Conservation (phyloP, 2,113 vertebrate species). For the Dromaius novaehollandiae region DNA sequence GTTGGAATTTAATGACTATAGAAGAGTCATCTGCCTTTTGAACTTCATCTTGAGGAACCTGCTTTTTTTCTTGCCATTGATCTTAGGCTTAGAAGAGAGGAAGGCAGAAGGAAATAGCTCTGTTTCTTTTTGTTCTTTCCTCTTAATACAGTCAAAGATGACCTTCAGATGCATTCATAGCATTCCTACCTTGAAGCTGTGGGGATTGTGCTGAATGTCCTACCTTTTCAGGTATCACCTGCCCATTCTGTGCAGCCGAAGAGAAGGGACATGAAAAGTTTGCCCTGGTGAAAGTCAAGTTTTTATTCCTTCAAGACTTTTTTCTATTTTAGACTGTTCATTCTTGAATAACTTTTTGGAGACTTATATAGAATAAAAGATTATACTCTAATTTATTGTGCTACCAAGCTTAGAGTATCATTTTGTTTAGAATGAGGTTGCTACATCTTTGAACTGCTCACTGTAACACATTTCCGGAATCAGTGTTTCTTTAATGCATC, state of each 20-base stretch:
- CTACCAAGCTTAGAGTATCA: neutral
- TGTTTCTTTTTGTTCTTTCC: neutral
- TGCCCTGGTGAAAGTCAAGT: neutral
- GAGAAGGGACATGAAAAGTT: neutral
- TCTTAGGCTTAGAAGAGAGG: neutral
- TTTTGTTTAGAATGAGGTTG: neutral
- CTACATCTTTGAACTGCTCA: neutral
- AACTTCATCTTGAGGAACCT: neutral
- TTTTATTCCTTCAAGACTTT: neutral
- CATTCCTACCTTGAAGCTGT: neutral
- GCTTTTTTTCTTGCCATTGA: neutral
- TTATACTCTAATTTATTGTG: neutral
- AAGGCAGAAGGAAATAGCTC: neutral
- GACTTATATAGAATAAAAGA: neutral
- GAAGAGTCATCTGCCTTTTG: neutral
- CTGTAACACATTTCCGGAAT: neutral
- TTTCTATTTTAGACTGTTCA: neutral
- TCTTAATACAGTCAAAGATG: neutral
- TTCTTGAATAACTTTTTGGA: neutral
- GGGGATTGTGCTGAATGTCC: neutral
- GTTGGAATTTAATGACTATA: neutral
- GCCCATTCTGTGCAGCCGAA: neutral
- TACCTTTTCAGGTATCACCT: neutral
- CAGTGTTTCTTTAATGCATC: neutral
- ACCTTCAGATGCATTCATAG: neutral